Evolutionary conservation across 2,113 vertebrate species (phyloP), one percentile per base, ranked within the genome.

Genomic region (Myrmecophaga tridactyla): DNA sequence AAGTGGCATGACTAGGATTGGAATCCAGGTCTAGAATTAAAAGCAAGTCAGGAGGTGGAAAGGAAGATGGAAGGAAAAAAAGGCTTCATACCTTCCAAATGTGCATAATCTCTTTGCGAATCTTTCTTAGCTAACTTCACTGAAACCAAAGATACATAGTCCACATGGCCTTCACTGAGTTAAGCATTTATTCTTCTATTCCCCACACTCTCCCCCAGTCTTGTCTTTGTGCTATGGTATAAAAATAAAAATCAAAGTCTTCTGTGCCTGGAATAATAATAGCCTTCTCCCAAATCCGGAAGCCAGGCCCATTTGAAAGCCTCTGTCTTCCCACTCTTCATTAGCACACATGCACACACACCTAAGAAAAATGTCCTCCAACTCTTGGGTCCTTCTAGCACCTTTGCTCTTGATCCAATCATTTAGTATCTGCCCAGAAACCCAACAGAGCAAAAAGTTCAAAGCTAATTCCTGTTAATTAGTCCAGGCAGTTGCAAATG

Each of bases 371-470:
- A 56, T 4, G 18, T 65, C 58, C 76, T 94, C 53, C 62, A 41
- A 25, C 1, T 67, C 95, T n/a, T 84, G 43, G 72, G 60, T 87
- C 77, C 39, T 96, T 69, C 90, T 78, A 90, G 34, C 93, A 67
- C 69, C 34, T 94, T 76, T 95, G 85, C 60, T 80, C 72, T 90
- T 78, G 60, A 90, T 53, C 85, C 92, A 96, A 90, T 70, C 75
- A 73, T 84, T 96, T 92, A 51, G 51, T 31, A 58, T 89, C 83
- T 93, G 53, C 63, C 89, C 87, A 63, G 94, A 60, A 86, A 11
- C 56, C 92, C 89, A 94, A 65, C 46, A 84, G 67, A 93, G 89
- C 91, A 96, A 96, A 97, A 87, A 87, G 94, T 95, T 90, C 69
- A 95, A 94, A 97, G 93, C 23, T 41, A 69, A 69, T 94, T 89